Evolutionary conservation across 2,888 invertebrate genomes (phyloP).

Genomic region (Melieria omissa): DNA sequence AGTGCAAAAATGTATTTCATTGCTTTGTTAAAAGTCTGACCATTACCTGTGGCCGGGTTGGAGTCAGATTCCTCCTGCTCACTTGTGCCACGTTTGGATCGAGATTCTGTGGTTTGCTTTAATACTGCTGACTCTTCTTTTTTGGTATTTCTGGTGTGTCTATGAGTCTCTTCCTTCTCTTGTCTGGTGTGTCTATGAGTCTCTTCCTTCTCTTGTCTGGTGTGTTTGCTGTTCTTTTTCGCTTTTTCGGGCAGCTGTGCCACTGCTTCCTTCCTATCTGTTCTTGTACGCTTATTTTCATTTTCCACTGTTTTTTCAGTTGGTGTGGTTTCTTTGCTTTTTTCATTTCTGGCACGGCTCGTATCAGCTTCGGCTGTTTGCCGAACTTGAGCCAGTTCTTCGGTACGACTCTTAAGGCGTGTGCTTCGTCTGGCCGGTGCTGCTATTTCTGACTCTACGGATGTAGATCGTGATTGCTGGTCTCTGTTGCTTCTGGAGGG

Average conservation of each 20-base stretch:
- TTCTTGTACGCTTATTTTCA: neutral
- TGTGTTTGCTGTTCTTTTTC: constrained; percentile 2
- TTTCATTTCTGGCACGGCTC: neutral
- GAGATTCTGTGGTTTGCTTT: neutral
- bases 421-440: no score
- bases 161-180: neutral
- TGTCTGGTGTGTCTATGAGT: neutral
- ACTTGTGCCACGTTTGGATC: neutral
- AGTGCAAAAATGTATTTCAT: no score
- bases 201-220: constrained; percentile 4
- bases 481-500: neutral
- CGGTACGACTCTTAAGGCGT: no score
- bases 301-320: neutral
- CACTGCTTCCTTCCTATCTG: constrained; percentile 1
- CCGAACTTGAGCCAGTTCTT: no score
- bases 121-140: no score
- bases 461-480: neutral
- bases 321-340: neutral
- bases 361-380: neutral
- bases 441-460: neutral
- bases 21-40: neutral
- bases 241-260: neutral
- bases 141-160: no score
- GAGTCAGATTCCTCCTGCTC: neutral
- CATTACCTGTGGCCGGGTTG: constrained; percentile 6